Evolutionary conservation across 2,888 invertebrate species (phyloP).

Genomic region (Philereme vetulata): DNA sequence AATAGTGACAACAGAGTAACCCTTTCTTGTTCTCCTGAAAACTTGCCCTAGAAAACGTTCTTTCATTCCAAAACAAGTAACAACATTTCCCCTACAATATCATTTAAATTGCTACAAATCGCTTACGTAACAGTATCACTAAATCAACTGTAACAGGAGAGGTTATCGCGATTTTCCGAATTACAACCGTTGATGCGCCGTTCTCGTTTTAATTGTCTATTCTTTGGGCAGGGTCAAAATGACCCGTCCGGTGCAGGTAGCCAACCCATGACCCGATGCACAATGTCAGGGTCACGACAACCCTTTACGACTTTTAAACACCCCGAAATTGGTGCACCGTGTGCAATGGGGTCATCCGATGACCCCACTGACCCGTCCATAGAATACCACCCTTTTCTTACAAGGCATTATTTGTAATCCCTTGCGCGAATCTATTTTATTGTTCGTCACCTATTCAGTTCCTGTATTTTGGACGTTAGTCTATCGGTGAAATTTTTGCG

Average conservation of each 20-base stretch:
- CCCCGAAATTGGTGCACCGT: conserved; percentile 79
- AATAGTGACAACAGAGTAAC: conserved; percentile 7
- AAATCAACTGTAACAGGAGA: conserved; percentile 55
- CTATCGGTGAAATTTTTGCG: conserved; percentile 79
- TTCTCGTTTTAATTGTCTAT: conserved; percentile 81
- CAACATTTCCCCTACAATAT: conserved; percentile 37
- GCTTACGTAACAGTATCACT: conserved; percentile 50
- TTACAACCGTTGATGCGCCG: conserved; percentile 68
- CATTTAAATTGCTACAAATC: conserved; percentile 57
- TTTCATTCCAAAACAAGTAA: conserved; percentile 27
- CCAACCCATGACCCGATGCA: conserved; percentile 72
- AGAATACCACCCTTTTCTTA: conserved; percentile 77
- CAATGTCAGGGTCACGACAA: conserved; percentile 69
- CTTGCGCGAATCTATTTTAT: conserved; percentile 84
- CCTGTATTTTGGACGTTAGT: conserved; percentile 64
- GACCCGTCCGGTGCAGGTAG: conserved; percentile 70
- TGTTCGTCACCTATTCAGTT: conserved; percentile 68
- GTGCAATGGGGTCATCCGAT: conserved; percentile 82
- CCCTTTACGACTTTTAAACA: conserved; percentile 80
- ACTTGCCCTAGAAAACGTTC: conserved; percentile 18
- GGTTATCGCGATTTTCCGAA: conserved; percentile 78
- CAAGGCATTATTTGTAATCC: conserved; percentile 83
- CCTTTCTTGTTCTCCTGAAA: conserved; percentile 8
- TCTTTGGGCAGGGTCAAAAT: conserved; percentile 64
- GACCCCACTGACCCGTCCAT: conserved; percentile 77